phyloP scores from a whole-genome alignment of 2,113 vertebrate species.

The Archilochus colubris region DNA sequence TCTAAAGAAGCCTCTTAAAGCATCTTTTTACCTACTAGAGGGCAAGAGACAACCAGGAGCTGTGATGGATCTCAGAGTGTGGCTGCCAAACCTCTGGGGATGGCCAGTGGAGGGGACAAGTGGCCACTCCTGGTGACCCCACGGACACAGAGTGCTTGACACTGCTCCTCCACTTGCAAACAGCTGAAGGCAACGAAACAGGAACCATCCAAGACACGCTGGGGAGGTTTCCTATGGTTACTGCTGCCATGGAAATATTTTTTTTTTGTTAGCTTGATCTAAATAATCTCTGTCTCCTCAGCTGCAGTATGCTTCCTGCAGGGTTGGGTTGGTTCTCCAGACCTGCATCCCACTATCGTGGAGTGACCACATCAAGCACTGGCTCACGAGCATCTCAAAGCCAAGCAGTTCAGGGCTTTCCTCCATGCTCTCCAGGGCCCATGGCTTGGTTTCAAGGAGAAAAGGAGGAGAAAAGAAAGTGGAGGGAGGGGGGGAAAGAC shows the following conservation, averaged over 20 bases:
- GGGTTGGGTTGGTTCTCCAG: not conserved
- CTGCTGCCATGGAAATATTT: constrained; percentile 80
- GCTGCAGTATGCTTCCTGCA: constrained; percentile 5
- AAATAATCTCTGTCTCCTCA: constrained; percentile 58
- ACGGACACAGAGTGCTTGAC: not conserved
- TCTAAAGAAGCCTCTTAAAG: constrained; percentile 15
- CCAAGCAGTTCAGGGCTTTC: not conserved
- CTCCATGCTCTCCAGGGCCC: not conserved
- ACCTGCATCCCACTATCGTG: not conserved
- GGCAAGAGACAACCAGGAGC: not conserved
- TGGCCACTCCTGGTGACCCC: not conserved
- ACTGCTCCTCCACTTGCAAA: not conserved
- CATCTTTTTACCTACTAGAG: not conserved
- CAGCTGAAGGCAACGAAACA: constrained; percentile 22
- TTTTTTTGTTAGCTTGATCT: constrained; percentile 67
- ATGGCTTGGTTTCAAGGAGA: constrained; percentile 24
- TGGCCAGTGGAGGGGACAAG: not conserved
- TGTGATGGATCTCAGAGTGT: rapidly evolving
- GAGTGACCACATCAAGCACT: rapidly evolving
- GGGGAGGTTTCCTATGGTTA: constrained; percentile 79
- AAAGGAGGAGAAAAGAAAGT: not conserved
- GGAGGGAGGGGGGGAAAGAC: not conserved
- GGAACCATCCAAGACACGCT: constrained; percentile 40
- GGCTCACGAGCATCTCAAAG: not conserved
- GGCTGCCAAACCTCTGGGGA: not conserved